Base-by-base conservation (phyloP, 1,140 invertebrate species). In the Nephila pilipes region DNA sequence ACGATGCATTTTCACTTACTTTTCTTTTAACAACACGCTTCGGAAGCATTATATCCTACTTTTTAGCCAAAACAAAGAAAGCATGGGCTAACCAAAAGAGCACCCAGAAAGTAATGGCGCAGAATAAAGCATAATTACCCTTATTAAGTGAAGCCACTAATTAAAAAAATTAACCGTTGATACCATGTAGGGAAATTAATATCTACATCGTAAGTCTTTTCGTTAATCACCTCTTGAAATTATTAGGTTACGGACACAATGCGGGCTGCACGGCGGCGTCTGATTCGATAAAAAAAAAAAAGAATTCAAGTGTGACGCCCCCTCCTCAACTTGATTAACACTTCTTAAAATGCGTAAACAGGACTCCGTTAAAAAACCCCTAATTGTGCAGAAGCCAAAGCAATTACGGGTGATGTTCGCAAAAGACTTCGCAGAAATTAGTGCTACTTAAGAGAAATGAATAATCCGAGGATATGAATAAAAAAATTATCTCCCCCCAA, bases 311-410 rank as follows among this genome's bases (percentile, higher is more conserved):
- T 3, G 69, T 4, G 18, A 32, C 10, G 69, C 5, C 25, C 69
- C 25, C 25, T 36, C 29, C 29, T 75, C 29, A 75, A 75, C 69
- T 75, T 75, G 69, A 75, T 75, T 75, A 75, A 75, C 29, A 75
- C 29, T 75, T 75, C 69, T 75, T 36, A 75, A 75, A 75, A 75
- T 29, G 69, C 69, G 69, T 36, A 75, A 75, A 75, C 69, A 75
- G 69, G 12, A 5, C 16, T 1, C 6, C 25, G 32, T 14, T 65
- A 75, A 32, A 32, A 32, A 32, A 75, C 16, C 2, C 69, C 18
- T 32, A 10, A 36, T 6, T 18, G 18, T 20, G 18, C 16, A 6
- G 4, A 65, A 65, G 63, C n/a, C 63, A 75, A 75, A 32, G 69
- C 69, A 75, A 75, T 75, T 75, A 75, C 1, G 69, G 29, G 65